phyloP scores from a whole-genome alignment of 1,140 invertebrate species.

The Neoseiulus cucumeris region DNA sequence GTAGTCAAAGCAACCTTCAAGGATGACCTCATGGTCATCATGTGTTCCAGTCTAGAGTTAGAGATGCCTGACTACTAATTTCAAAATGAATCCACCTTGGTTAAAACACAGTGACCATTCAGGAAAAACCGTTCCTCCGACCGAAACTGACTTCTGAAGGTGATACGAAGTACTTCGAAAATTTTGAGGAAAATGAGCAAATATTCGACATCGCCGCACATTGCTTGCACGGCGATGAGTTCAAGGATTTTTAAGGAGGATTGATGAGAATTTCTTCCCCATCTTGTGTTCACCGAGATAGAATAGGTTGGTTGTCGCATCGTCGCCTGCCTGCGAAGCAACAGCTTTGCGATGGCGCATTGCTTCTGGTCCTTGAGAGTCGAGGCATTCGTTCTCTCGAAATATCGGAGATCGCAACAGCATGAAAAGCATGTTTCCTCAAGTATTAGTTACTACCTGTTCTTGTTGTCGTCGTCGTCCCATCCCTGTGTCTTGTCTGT shows the following conservation, averaged over 20 bases:
- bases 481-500: too few species aligned
- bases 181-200: constrained; percentile 35
- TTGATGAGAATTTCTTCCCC: background rate
- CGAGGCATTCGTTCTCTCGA: too few species aligned
- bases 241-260: constrained; percentile 35
- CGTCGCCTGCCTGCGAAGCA: constrained; percentile 8
- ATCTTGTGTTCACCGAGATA: background rate
- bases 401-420: too few species aligned
- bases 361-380: too few species aligned
- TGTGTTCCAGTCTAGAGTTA: too few species aligned
- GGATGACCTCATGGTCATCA: too few species aligned
- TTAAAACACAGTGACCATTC: constrained; percentile 9
- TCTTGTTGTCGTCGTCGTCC: too few species aligned
- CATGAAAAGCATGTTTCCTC: too few species aligned
- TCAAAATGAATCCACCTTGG: background rate
- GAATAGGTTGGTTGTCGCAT: too few species aligned
- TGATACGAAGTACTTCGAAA: constrained; percentile 38
- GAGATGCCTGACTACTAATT: too few species aligned
- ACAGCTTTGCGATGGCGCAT: background rate
- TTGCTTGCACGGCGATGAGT: constrained; percentile 33
- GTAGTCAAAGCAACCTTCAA: too few species aligned
- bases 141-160: constrained; percentile 34
- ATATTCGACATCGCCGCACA: constrained; percentile 28
- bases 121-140: constrained; percentile 34
- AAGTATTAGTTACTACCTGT: too few species aligned